These are phyloP conservation scores for Opisthograptis luteolata DNA, from an alignment of 2,888 invertebrate species.

Conservation along the genomic window DNA sequence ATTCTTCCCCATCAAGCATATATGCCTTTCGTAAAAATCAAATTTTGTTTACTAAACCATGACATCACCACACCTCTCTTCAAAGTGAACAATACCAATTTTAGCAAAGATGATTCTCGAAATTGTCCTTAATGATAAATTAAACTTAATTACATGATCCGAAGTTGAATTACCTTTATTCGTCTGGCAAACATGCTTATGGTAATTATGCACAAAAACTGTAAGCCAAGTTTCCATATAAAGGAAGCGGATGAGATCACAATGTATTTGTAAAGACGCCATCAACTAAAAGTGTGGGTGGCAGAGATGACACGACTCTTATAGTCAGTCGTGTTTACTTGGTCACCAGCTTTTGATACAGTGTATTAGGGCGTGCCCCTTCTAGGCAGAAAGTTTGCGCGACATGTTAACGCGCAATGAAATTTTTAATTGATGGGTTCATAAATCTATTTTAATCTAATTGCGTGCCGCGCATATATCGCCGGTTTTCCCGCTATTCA, in stretches of 20 bases:
- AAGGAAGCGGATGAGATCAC: slow-evolving; percentile 46
- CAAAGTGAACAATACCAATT: not conserved
- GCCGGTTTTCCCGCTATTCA: no score
- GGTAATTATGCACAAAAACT: slow-evolving; percentile 25
- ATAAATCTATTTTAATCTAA: no score
- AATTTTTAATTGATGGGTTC: no score
- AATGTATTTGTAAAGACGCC: slow-evolving; percentile 18
- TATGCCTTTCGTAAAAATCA: no score
- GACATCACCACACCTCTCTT: not conserved
- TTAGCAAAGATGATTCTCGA: not conserved
- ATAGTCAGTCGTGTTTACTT: slow-evolving; percentile 14
- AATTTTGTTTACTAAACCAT: no score
- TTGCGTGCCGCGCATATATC: no score
- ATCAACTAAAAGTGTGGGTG: slow-evolving; percentile 45
- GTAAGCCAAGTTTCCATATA: slow-evolving; percentile 38
- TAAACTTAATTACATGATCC: slow-evolving; percentile 2
- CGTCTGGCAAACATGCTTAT: slow-evolving; percentile 16
- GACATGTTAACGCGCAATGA: no score
- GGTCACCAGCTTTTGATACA: not conserved
- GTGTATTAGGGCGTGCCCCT: no score
- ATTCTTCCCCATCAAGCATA: no score
- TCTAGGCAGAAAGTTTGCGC: no score
- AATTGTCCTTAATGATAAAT: not conserved
- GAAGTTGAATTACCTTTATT: slow-evolving; percentile 6
- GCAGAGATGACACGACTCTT: slow-evolving; percentile 38